Percentiles rank a stretch among this genome's conserved stretches.
Evolutionary conservation across 1,140 invertebrate species (phyloP).

Genomic region (Danaus plexippus): DNA sequence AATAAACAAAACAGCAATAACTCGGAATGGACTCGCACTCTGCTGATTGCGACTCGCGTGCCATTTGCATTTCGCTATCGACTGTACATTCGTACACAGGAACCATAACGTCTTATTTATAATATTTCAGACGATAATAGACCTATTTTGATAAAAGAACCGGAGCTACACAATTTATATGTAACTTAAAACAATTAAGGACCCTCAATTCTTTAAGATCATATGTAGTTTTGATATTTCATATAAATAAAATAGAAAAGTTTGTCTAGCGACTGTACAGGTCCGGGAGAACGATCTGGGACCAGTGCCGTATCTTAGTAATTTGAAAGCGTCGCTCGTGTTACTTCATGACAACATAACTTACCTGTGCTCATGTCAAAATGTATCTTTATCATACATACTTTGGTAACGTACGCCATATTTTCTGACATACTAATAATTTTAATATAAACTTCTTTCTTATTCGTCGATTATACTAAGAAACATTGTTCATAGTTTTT

Average conservation of each 20-base stretch:
- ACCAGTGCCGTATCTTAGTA: constrained; percentile 41
- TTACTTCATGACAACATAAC: constrained; percentile 7
- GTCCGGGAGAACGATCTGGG: constrained; percentile 23
- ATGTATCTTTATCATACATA: constrained; percentile 2
- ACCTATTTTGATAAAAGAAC: too few species aligned
- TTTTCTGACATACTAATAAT: too few species aligned
- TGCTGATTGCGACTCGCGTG: constrained; percentile 47
- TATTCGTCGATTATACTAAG: too few species aligned
- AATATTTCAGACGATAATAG: too few species aligned
- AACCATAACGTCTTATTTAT: too few species aligned
- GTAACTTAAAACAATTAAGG: too few species aligned
- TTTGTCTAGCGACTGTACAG: constrained; percentile 24
- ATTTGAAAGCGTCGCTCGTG: constrained; percentile 41
- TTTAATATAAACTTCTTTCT: too few species aligned
- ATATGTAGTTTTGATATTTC: too few species aligned
- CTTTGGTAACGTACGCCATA: neutral
- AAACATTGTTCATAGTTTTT: too few species aligned
- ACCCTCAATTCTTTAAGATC: too few species aligned
- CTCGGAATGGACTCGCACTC: constrained; percentile 30
- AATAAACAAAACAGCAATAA: constrained; percentile 20
- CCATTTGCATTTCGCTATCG: constrained; percentile 50
- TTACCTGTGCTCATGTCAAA: constrained; percentile 11
- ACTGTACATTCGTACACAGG: constrained; percentile 23
- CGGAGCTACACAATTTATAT: too few species aligned
- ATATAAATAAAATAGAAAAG: neutral